Conservation (phyloP, 2,113 vertebrate species). For the Leptodactylus fuscus region DNA sequence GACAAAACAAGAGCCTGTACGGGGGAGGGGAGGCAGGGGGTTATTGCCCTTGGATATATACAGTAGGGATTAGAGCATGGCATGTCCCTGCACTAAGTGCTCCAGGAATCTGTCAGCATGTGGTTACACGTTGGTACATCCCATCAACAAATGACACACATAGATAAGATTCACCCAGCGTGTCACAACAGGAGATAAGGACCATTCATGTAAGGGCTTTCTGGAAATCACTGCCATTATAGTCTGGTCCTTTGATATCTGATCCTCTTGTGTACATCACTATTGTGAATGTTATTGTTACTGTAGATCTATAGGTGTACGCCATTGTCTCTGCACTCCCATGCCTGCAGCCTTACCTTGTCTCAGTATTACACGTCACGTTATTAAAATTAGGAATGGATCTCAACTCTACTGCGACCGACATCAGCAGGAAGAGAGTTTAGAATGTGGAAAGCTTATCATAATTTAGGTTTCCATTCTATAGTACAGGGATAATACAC, state of each 20-base stretch:
- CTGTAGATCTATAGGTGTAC: background rate
- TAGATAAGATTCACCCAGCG: constrained; percentile 9
- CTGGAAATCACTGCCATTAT: background rate
- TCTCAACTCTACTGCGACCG: background rate
- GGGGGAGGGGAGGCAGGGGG: background rate
- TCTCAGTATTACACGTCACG: no score
- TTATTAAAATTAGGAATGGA: no score
- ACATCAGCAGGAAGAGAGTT: background rate
- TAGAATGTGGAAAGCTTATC: background rate
- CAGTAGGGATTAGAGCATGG: background rate
- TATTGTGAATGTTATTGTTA: background rate
- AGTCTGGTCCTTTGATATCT: background rate
- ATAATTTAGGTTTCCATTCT: no score
- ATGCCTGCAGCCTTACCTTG: background rate
- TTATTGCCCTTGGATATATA: background rate
- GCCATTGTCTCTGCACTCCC: background rate
- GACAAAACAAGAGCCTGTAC: no score
- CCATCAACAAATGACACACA: constrained; percentile 29
- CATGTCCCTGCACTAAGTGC: background rate
- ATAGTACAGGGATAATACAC: no score
- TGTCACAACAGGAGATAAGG: constrained; percentile 12
- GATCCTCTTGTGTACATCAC: background rate
- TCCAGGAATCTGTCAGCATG: background rate
- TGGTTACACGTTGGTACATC: constrained; percentile 4
- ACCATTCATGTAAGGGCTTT: background rate